phyloP scores from a whole-genome alignment of 2,888 invertebrate genomes.

The Tridacna gigas region DNA sequence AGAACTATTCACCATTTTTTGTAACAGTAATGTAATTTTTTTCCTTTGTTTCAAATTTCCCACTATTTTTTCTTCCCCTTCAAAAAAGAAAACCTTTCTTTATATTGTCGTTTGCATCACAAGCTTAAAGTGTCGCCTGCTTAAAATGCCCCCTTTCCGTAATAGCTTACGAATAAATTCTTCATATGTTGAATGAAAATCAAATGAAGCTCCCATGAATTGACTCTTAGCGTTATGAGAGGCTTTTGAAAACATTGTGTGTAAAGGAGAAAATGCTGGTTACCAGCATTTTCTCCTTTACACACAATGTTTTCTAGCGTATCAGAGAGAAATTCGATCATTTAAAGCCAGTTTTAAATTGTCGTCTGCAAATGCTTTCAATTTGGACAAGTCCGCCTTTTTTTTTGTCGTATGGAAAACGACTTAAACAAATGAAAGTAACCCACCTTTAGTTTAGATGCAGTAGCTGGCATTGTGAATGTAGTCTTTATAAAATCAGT shows the following conservation, averaged over 20 bases:
- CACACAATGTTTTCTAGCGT: background rate
- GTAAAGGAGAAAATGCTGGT: background rate
- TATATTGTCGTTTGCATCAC: too few species aligned
- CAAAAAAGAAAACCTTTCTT: too few species aligned
- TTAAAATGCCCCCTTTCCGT: too few species aligned
- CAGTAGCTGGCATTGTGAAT: background rate
- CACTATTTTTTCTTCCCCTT: too few species aligned
- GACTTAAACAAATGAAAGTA: background rate
- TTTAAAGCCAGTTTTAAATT: background rate
- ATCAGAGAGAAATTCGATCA: background rate
- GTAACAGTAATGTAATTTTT: too few species aligned
- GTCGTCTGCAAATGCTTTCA: background rate
- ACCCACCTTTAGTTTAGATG: constrained; percentile 12
- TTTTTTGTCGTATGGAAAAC: background rate
- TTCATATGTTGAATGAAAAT: too few species aligned
- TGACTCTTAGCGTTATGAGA: too few species aligned
- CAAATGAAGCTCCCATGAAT: too few species aligned
- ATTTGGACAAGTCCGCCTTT: background rate
- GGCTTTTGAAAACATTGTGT: background rate
- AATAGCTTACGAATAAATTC: too few species aligned
- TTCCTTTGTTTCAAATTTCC: too few species aligned
- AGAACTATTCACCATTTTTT: too few species aligned
- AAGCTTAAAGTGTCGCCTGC: too few species aligned
- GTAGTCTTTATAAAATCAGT: background rate
- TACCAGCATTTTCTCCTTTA: background rate